Evolutionary conservation across 1,140 invertebrate species (phyloP).

Genomic region (Nixonia krombeini): DNA sequence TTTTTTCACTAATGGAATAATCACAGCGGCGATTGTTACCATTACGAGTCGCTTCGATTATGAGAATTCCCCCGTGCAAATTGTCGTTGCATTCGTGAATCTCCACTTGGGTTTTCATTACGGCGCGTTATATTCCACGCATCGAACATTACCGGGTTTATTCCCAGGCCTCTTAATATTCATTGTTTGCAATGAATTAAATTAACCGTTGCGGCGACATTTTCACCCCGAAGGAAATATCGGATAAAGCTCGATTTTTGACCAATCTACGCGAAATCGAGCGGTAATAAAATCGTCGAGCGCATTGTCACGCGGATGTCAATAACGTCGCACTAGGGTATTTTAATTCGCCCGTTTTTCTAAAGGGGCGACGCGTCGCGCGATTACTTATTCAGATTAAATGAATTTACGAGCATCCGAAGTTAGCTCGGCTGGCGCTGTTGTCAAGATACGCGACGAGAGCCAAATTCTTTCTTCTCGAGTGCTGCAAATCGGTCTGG

Average conservation of each 20-base stretch:
- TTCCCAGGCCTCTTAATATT: constrained; percentile 16
- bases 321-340: not conserved
- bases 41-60: constrained; percentile 11
- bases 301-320: not conserved
- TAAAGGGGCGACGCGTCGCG: constrained; percentile 28
- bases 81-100: constrained; percentile 47
- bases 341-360: constrained; percentile 19
- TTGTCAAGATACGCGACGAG: constrained; percentile 46
- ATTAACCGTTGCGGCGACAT: no score
- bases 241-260: no score
- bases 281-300: not conserved
- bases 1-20: no score
- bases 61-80: constrained; percentile 42
- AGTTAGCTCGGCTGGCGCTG: constrained; percentile 27
- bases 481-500: constrained; percentile 64
- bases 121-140: no score
- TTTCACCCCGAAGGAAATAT: no score
- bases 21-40: no score
- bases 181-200: constrained; percentile 2
- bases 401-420: constrained; percentile 45
- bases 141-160: no score
- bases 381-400: constrained; percentile 49
- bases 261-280: not conserved
- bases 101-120: constrained; percentile 14
- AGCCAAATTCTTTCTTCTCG: constrained; percentile 46